Evolutionary conservation across 2,888 invertebrate genomes (phyloP).

Genomic region (Hemistola chrysoprasaria): DNA sequence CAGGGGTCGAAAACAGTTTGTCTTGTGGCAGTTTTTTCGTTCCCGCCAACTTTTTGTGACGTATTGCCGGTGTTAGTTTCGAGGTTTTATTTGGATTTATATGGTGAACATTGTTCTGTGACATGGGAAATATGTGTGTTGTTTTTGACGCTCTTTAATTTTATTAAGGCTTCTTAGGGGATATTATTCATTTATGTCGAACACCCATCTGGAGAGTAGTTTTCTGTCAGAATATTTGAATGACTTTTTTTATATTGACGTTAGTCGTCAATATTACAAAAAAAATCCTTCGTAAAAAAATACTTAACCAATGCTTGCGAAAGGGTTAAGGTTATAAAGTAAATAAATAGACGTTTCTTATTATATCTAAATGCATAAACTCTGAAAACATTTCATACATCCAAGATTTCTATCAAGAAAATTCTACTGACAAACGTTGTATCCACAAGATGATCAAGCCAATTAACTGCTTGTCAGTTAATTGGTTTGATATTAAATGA

Average conservation of each 20-base stretch:
- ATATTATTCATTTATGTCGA: too few species aligned
- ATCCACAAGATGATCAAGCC: slow-evolving; percentile 6
- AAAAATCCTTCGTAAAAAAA: too few species aligned
- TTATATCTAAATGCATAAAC: too few species aligned
- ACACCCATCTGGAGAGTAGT: too few species aligned
- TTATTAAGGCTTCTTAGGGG: too few species aligned
- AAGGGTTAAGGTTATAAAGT: too few species aligned
- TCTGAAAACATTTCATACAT: slow-evolving; percentile 2
- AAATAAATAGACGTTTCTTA: background rate
- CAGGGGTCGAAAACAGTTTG: slow-evolving; percentile 50
- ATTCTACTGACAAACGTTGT: slow-evolving; percentile 20
- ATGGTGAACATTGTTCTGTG: slow-evolving; percentile 22
- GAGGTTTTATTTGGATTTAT: slow-evolving; percentile 39
- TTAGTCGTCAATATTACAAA: too few species aligned
- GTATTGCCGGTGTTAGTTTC: slow-evolving; percentile 32
- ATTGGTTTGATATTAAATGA: background rate
- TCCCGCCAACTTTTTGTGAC: slow-evolving; percentile 39
- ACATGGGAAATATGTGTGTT: background rate
- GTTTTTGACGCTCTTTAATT: too few species aligned
- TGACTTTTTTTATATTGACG: too few species aligned
- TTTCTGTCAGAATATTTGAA: background rate
- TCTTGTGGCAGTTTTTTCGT: slow-evolving; percentile 41
- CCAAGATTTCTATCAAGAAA: slow-evolving; percentile 12
- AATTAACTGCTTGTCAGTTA: too few species aligned
- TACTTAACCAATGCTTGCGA: too few species aligned